Conservation (phyloP, 2,797 vertebrate genomes). For the Myotis myotis region DNA sequence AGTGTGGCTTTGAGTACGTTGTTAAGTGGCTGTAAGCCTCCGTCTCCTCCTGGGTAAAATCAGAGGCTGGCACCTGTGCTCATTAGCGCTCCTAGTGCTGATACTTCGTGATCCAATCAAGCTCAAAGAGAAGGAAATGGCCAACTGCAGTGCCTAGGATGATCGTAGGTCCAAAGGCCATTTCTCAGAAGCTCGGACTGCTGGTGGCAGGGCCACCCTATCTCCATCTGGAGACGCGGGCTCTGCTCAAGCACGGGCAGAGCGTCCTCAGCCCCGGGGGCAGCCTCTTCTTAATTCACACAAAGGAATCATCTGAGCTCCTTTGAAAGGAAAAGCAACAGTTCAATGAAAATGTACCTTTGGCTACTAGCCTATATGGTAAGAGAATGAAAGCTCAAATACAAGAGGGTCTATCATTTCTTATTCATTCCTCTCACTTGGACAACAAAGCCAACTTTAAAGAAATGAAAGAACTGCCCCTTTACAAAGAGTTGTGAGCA, state of each 20-base stretch:
- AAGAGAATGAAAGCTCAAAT: background rate
- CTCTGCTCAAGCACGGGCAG: background rate
- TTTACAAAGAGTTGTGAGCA: background rate
- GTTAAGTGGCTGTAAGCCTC: background rate
- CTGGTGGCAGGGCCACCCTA: background rate
- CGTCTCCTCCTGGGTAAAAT: background rate
- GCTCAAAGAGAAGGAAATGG: background rate
- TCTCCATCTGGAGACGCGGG: background rate
- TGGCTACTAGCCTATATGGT: background rate
- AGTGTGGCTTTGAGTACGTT: constrained; percentile 48
- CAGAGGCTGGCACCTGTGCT: background rate
- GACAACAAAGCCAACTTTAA: constrained; percentile 23
- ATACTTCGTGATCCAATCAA: background rate
- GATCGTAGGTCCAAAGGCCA: background rate
- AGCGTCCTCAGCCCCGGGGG: background rate
- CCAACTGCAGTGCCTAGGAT: background rate
- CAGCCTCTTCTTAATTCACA: background rate
- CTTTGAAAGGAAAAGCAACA: constrained; percentile 15
- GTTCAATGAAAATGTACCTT: background rate
- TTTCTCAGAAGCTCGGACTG: constrained; percentile 9
- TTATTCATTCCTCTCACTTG: background rate
- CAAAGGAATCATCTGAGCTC: background rate
- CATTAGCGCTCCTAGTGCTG: background rate
- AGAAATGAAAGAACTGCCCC: background rate
- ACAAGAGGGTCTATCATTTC: background rate